phyloP scores from a whole-genome alignment of 1,140 invertebrate genomes.

The Lordiphosa clarofinis region DNA sequence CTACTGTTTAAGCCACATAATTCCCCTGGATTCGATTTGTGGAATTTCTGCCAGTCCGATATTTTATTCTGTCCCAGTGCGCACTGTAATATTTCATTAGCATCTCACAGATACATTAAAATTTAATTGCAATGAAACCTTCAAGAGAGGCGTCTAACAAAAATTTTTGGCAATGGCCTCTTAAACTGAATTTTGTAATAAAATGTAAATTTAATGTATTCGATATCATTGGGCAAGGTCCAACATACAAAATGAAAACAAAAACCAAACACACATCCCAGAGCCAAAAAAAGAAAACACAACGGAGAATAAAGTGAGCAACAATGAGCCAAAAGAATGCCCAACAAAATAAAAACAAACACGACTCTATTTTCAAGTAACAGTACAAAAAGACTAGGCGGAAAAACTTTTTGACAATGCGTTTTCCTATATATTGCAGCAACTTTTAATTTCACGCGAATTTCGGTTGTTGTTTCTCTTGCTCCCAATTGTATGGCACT shows the following conservation, averaged over 20 bases:
- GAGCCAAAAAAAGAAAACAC: slow-evolving; percentile 7
- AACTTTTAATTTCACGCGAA: slow-evolving; percentile 61
- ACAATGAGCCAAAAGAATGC: slow-evolving; percentile 20
- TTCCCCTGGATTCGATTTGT: too few relatives aligned
- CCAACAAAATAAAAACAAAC: slow-evolving; percentile 17
- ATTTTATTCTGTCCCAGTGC: too few relatives aligned
- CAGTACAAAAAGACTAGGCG: slow-evolving; percentile 33
- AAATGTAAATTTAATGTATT: slow-evolving; percentile 51
- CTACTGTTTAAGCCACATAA: too few relatives aligned
- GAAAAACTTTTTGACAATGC: slow-evolving; percentile 58
- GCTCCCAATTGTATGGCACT: slow-evolving; percentile 8
- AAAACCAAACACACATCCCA: slow-evolving; percentile 6
- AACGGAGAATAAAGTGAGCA: slow-evolving; percentile 29
- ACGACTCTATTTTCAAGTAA: slow-evolving; percentile 43
- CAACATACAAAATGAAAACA: slow-evolving; percentile 2
- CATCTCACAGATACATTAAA: slow-evolving; percentile 13
- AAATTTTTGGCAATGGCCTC: slow-evolving; percentile 33
- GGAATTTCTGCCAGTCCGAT: too few relatives aligned
- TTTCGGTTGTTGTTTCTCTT: slow-evolving; percentile 20
- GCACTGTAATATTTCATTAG: neutral
- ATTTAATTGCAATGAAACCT: slow-evolving; percentile 41
- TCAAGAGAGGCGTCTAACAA: slow-evolving; percentile 4
- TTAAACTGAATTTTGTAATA: slow-evolving; percentile 33
- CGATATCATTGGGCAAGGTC: slow-evolving; percentile 30
- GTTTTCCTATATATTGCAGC: slow-evolving; percentile 29